Evolutionary conservation across 2,113 vertebrate genomes (phyloP), one percentile per base, ranked within the genome.

Genomic region (Pungitius pungitius): DNA sequence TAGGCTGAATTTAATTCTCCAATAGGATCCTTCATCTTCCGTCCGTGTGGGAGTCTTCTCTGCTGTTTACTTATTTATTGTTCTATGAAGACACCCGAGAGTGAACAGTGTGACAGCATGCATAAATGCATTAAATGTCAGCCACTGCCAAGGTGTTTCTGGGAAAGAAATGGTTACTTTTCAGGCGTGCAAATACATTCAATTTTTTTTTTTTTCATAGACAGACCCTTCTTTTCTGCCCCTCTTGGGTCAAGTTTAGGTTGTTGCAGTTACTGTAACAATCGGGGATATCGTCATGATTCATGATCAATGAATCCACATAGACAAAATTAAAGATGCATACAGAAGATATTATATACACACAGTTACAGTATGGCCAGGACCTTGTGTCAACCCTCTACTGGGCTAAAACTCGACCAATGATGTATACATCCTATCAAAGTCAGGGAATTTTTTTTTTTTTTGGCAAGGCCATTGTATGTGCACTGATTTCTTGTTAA

Each of bases 51-150:
- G 47, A 11, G 47, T 73, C 10, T 51, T 39, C 57, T 47, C 24
- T 13, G 3, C 73, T 84, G 42, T 84, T 89, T 70, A 87, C 58
- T 89, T 87, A 87, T 90, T 87, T 81, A 91, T 89, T 69, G 62
- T 78, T n/a, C 56, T 57, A 67, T 80, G 55, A 62, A 67, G 68
- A 73, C 39, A 45, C 54, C 61, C 42, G 52, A 39, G 60, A 78
- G 57, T 64, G 49, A 51, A 62, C 69, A 63, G 73, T 85, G 71
- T 65, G 35, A 82, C 66, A 20, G 67, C 58, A 42, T 62, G 66
- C 17, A 7, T 52, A 65, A 65, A 66, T 73, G 65, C 54, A 37
- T 77, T 37, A 49, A 77, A 73, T 84, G 75, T 82, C 80, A 68
- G 35, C 11, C 33, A 62, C 24, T 80, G 39, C 27, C 6, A 0